Base-by-base conservation (phyloP, 2,888 invertebrate species). In the Drosophila borborema region DNA sequence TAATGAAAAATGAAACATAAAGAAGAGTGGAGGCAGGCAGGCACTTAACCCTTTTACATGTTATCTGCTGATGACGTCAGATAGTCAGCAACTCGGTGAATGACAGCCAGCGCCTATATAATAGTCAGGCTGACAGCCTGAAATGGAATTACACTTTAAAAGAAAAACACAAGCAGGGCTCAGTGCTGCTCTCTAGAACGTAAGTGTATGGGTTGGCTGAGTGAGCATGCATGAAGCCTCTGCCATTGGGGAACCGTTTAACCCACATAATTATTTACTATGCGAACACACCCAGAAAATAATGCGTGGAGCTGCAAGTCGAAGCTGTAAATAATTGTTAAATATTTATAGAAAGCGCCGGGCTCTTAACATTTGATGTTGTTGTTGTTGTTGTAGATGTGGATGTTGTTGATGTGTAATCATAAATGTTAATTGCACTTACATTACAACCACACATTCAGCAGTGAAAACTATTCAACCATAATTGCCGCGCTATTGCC, bases 31-130 rank as follows among this genome's bases (percentile, higher is more conserved):
- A 59, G 60, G 40, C 49, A 66, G 71, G 4, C 49, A 20, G 53
- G 38, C 54, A 54, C 86, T 86, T 86, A 86, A 86, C 86, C 86
- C 86, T 81, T 86, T 89, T 86, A 76, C 88, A 87, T 80, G 89
- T 80, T 89, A 89, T 86, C 89, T 85, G 61, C 65, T 70, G 88
- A 87, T 86, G 89, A 86, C 86, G 86, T 86, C 89, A 86, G 89
- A 82, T 85, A 79, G 63, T 60, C 70, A 64, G 54, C 63, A 62
- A 58, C 65, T 43, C 34, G 48, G 20, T 77, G 72, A 70, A 62
- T 61, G 54, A 77, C 72, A 69, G 75, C 54, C 69, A 54, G 64
- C 60, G 64, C 41, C 63, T 74, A 69, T 64, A 63, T 55, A 56
- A 18, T 20, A 73, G 67, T 9, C n/a, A 48, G 58, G 63, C 69